phyloP scores from a whole-genome alignment of 2,113 vertebrate species.

The Pogona vitticeps region DNA sequence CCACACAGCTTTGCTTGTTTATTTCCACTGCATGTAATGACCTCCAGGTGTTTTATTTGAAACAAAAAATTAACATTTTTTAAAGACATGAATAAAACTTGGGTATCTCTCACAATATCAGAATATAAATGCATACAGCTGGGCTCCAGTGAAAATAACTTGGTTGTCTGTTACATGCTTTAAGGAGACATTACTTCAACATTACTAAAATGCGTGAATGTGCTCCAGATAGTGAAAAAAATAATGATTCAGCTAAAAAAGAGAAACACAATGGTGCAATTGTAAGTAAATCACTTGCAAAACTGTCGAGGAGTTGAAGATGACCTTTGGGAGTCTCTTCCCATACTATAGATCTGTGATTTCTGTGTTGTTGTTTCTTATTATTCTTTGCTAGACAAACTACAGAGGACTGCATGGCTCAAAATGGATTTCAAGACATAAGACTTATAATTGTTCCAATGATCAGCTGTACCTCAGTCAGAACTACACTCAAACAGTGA shows the following conservation, averaged over 20 bases:
- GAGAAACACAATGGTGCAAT: not conserved
- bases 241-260: not conserved
- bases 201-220: accelerated
- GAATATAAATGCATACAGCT: accelerated
- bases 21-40: slow-evolving; percentile 18
- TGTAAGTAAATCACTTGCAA: not conserved
- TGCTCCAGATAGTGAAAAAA: not conserved
- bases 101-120: not conserved
- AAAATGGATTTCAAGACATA: not conserved
- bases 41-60: slow-evolving; percentile 11
- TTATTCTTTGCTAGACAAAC: not conserved
- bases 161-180: slow-evolving; percentile 4
- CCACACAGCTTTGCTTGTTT: no score
- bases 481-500: not conserved
- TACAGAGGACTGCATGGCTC: not conserved
- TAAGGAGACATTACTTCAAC: not conserved
- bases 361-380: accelerated
- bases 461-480: not conserved
- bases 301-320: accelerated
- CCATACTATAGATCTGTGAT: no score
- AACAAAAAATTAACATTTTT: slow-evolving; percentile 18
- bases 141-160: accelerated
- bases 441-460: not conserved
- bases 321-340: not conserved
- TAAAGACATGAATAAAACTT: not conserved